Base-by-base conservation (phyloP, 2,113 vertebrate genomes). In the Cinclus cinclus region DNA sequence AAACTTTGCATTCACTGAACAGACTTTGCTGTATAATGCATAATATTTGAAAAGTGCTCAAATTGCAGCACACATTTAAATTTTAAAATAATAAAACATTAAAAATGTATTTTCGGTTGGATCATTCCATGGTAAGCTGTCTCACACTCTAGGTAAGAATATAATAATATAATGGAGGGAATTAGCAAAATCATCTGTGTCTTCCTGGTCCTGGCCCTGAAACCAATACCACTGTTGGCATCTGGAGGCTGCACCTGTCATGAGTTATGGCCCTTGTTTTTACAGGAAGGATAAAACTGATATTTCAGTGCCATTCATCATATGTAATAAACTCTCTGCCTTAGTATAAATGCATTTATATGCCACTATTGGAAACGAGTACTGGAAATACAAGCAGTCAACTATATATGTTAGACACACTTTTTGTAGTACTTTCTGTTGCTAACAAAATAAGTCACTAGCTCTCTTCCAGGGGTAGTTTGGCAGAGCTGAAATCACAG, bases 371-470 rank as follows among this genome's bases (percentile, higher is more conserved):
- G 9, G 89, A 89, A 95, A 80, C 2, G 2, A 96, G 91, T 85
- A 93, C 58, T 83, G 93, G 93, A 96, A 96, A 97, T 95, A 85
- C 80, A 95, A 95, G 73, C 96, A 94, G 95, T 97, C 85, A 95
- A 46, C 70, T 92, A 60, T 77, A 67, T 87, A 52, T 77, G 63
- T 92, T 97, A 95, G 35, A 59, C 92, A 95, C 80, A 96, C 74
- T 95, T 95, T 95, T 94, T 95, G 62, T 92, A 75, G 93, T 95
- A 73, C 88, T 96, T 97, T 95, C 84, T 88, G 64, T 87, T 95
- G 68, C 90, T 97, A 92, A 94, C 94, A 97, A 97, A 97, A 69
- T 78, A 96, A 96, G 94, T 91, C 86, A 90, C 64, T 67, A 90
- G 58, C 59, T 87, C 65, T 96, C 95, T 89, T 95, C 87, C 88